Evolutionary conservation across 2,888 invertebrate genomes (phyloP), one percentile per base, ranked within the genome.

Genomic region (Volucella bombylans): DNA sequence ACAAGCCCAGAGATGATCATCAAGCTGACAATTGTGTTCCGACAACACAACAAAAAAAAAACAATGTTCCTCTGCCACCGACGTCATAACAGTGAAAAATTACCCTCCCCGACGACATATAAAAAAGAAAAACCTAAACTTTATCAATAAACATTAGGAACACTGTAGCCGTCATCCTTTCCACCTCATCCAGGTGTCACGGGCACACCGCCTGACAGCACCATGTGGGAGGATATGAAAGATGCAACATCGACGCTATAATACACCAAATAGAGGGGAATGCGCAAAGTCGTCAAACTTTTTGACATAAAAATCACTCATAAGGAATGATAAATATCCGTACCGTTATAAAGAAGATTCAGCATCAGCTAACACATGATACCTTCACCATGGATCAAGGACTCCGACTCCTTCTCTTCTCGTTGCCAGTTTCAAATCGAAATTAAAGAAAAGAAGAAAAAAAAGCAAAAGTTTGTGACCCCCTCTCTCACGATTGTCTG

Each of bases 281-380:
- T 11, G 12, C 23, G 23, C 4, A 78, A 68, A 72, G 62, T 77
- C 81, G 81, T 72, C 85, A 85, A 85, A 85, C 81, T 85, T 81
- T 81, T 72, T 81, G 85, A 76, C 76, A 81, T 76, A 81, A 85
- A 85, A 85, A 81, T 85, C 85, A 83, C 85, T 85, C 81, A 85
- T 72, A 72, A 81, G 80, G 61, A 80, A 83, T 83, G 83, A 85
- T 81, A 81, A 81, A 85, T 77, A 85, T 76, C 59, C 47, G 18
- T 59, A 43, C 23, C 65, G 23, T 43, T n/a, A 11, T 43, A 49
- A n/a, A 14, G 41, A 38, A 55, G 31, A 18, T 54, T 15, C 18
- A 69, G 43, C 54, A 69, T n/a, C 54, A 68, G 12, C 59, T 49
- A 72, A 81, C 76, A 85, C 67, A 85, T 68, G 85, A 85, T 85